phyloP scores from a whole-genome alignment of 2,888 invertebrate genomes.

The Apodemia zela region DNA sequence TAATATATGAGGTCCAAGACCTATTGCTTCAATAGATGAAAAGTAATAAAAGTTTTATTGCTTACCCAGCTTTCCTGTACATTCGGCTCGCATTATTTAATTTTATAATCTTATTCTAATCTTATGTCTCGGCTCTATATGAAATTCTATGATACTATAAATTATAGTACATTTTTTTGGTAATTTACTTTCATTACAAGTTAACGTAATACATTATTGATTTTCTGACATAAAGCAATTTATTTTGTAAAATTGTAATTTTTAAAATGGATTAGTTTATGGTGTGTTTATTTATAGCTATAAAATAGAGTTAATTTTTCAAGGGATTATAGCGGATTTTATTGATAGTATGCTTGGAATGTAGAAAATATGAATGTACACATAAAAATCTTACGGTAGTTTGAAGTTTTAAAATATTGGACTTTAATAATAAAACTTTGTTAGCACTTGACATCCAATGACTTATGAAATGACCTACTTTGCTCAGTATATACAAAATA shows the following conservation, averaged over 20 bases:
- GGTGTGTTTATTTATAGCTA: not conserved
- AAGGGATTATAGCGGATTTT: too few species aligned
- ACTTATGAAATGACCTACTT: too few species aligned
- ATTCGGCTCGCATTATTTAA: slow-evolving; percentile 47
- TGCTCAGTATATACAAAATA: too few species aligned
- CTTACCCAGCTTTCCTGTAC: slow-evolving; percentile 48
- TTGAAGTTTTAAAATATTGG: too few species aligned
- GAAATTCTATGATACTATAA: slow-evolving; percentile 25
- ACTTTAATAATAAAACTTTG: too few species aligned
- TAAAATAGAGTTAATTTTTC: not conserved
- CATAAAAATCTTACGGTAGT: too few species aligned
- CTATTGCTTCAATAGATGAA: slow-evolving; percentile 56
- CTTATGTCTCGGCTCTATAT: slow-evolving; percentile 28
- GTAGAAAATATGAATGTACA: too few species aligned
- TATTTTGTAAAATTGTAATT: not conserved
- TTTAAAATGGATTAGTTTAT: not conserved
- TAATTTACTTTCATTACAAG: not conserved
- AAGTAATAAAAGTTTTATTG: slow-evolving; percentile 69
- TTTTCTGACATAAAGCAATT: too few species aligned
- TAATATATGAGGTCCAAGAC: slow-evolving; percentile 59
- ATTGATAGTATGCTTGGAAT: too few species aligned
- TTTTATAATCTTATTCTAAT: slow-evolving; percentile 35
- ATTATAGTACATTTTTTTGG: slow-evolving; percentile 11
- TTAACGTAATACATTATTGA: not conserved
- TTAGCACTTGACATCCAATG: too few species aligned